phyloP scores from a whole-genome alignment of 2,888 invertebrate species.

The Abscondita cerata region DNA sequence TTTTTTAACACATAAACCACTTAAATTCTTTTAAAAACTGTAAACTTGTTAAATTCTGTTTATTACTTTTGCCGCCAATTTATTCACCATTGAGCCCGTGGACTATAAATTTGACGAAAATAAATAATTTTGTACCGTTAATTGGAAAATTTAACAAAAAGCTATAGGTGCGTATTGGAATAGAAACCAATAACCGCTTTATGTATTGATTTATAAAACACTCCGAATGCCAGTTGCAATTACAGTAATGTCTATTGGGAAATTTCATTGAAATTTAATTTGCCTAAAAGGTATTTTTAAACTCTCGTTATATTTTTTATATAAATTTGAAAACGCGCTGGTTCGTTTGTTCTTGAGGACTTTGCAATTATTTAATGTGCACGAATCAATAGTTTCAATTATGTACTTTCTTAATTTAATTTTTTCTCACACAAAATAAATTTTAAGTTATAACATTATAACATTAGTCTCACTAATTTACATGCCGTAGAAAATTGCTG shows the following conservation, averaged over 20 bases:
- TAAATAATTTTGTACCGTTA: no score
- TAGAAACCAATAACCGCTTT: background rate
- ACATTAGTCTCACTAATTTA: slow-evolving; percentile 10
- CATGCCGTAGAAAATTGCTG: slow-evolving; percentile 9
- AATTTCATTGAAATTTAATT: background rate
- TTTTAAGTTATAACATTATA: background rate
- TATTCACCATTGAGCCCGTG: no score
- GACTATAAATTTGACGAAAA: no score
- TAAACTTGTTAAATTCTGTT: no score
- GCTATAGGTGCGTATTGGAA: no score
- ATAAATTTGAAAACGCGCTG: background rate
- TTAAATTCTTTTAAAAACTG: no score
- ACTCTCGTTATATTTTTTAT: background rate
- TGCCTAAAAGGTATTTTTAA: slow-evolving; percentile 5
- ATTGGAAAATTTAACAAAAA: no score
- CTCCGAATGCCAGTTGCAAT: slow-evolving; percentile 1
- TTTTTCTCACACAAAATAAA: background rate
- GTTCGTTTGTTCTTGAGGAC: background rate
- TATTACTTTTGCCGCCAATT: no score
- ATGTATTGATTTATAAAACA: slow-evolving; percentile 10
- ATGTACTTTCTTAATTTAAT: background rate
- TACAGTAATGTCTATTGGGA: slow-evolving; percentile 10
- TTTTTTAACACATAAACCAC: no score
- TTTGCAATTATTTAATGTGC: background rate
- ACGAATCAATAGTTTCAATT: background rate